Percentiles rank a stretch among this genome's conserved stretches.
These are phyloP conservation scores for Trogon surrucura DNA, from an alignment of 2,113 vertebrate species.

Conservation along the genomic window DNA sequence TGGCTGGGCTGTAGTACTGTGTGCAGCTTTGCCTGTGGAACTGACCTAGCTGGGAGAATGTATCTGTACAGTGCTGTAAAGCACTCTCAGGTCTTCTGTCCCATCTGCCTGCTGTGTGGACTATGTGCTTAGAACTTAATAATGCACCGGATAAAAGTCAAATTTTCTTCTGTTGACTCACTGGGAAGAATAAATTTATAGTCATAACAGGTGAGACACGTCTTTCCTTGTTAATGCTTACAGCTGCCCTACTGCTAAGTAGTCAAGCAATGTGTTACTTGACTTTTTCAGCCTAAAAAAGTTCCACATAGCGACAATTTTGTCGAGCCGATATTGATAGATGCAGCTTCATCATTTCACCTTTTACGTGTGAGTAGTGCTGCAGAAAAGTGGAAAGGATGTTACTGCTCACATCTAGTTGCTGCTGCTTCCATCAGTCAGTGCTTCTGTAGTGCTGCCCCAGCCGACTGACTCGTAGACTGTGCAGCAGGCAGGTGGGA, in stretches of 20 bases:
- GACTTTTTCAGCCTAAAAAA: neutral
- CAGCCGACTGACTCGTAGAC: neutral
- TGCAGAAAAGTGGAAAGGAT: neutral
- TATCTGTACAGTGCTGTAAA: neutral
- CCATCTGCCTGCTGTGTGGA: neutral
- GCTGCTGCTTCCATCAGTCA: neutral
- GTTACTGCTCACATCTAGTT: fast-evolving
- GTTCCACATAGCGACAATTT: neutral
- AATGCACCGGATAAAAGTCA: neutral
- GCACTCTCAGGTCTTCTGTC: neutral
- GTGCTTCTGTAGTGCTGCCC: neutral
- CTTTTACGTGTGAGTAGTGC: neutral
- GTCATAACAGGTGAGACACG: neutral
- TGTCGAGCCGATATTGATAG: neutral
- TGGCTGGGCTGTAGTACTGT: neutral
- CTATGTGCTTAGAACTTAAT: neutral
- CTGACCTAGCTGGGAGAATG: neutral
- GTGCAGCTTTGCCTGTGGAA: neutral
- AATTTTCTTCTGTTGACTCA: neutral
- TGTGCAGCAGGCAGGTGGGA: neutral
- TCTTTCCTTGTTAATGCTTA: neutral
- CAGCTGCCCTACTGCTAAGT: neutral
- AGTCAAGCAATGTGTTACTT: neutral
- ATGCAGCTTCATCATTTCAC: neutral
- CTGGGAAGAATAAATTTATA: neutral